Evolutionary conservation across 2,113 vertebrate species (phyloP), one percentile per base, ranked within the genome.

Genomic region (Chiloscyllium plagiosum): DNA sequence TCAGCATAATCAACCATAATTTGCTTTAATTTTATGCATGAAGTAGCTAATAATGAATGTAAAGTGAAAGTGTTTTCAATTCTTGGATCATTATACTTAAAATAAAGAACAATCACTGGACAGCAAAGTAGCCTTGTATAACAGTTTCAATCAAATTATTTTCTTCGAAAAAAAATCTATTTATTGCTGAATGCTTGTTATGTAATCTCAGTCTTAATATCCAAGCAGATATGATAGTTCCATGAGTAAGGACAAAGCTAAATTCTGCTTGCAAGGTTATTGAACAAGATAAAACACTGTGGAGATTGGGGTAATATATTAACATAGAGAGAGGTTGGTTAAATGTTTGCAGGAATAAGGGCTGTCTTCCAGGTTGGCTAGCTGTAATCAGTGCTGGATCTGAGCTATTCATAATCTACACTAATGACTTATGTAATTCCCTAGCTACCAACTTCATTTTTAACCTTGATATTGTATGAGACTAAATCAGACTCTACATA

Each of bases 21-120:
- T 56, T 89, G 47, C 86, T 89, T 89, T 52, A 52, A 89, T 89
- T 89, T 52, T 89, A 52, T 83, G 80, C 80, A 22, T 83, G 37
- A 17, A 56, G 50, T 29, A 89, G 26, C 22, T 56, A 50, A 89
- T 29, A 89, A 89, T 89, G 50, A 89, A 89, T 29, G 26, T 89
- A 52, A 89, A 89, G 50, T 26, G 50, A 87, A 92, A n/a, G 65
- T 24, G 22, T 94, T 68, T 94, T 94, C 17, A 94, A 22, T 69
- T 29, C 12, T 90, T 42, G 65, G 37, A 24, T 68, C n/a, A 66
- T 37, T 33, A 37, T 42, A 65, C 68, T 94, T 66, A 65, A 94
- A 94, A 68, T 66, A 94, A 69, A 69, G 56, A 66, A 65, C 65
- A 69, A 29, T 69, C 33, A 68, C n/a, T 42, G 42, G 61, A 47